Evolutionary conservation across 2,113 vertebrate genomes (phyloP).

Genomic region (Suncus etruscus): DNA sequence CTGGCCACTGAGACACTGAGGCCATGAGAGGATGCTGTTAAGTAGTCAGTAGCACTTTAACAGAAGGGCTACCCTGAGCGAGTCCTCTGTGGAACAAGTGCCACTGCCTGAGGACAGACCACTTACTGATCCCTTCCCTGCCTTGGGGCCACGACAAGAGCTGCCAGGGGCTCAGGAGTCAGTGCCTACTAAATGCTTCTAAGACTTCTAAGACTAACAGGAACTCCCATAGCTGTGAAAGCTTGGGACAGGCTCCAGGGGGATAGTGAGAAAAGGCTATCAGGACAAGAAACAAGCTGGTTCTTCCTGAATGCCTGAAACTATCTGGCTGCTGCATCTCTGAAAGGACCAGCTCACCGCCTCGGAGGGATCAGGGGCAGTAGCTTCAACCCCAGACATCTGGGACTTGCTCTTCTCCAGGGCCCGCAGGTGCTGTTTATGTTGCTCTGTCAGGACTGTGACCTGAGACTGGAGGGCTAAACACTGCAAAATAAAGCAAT

Average conservation of each 20-base stretch:
- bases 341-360: conserved; percentile 87
- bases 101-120: background rate
- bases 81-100: background rate
- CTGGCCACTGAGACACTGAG: background rate
- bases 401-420: conserved; percentile 80
- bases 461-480: conserved; percentile 85
- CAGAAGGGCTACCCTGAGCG: background rate
- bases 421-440: conserved; percentile 82
- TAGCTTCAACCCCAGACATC: conserved; percentile 49
- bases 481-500: conserved; percentile 80
- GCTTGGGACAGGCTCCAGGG: background rate
- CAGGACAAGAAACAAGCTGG: background rate
- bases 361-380: conserved; percentile 85
- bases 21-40: background rate
- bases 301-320: conserved; percentile 14
- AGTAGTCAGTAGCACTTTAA: background rate
- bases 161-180: background rate
- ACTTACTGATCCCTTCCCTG: too few relatives aligned
- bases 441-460: conserved; percentile 83
- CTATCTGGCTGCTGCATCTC: too few relatives aligned
- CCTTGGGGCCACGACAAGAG: background rate
- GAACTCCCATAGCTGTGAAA: background rate
- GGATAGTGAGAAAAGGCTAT: background rate
- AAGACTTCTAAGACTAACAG: background rate
- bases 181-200: background rate